Base-by-base conservation (phyloP, 2,888 invertebrate genomes). In the Homarus gammarus region DNA sequence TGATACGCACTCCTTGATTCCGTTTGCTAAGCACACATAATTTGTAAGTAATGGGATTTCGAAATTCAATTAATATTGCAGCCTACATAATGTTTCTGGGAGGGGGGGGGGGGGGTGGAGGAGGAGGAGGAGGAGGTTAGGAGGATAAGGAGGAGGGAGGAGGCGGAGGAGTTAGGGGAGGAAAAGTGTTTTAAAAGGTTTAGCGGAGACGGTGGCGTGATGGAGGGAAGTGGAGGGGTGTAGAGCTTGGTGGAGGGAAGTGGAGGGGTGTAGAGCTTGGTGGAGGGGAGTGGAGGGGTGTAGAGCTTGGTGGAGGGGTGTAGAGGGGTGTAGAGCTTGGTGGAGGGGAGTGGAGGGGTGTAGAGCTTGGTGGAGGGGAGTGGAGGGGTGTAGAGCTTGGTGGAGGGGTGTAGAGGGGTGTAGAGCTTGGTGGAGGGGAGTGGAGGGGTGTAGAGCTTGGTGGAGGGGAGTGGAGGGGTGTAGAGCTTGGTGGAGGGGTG, bases 21-120 rank as follows among this genome's bases (percentile, higher is more conserved):
- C 75, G 90, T 91, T 91, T 90, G 90, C 87, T 87, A 72, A 84
- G 79, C 84, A 91, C 90, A 91, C 91, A 91, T 91, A 91, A 91
- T 91, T 90, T 90, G 89, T 68, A 86, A 90, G 91, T 91, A 91
- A 91, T 91, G 87, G 91, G 90, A 91, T 91, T 90, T 90, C 84
- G 83, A 90, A 91, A 91, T 90, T 91, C 91, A 90, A 91, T 91
- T 90, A 90, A 91, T 87, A 90, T 84, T 90, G 90, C 90, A 90
- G 61, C 77, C 86, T 84, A 90, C 86, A 90, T 87, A 82, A 87
- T 87, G 87, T 87, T 81, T 81, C 87, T 72, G 81, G 40, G n/a
- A 33, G 61, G 72, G 75, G 85, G 56, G 64, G 64, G 40, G 85
- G 40, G 56, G 70, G 72, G n/a, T 33, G 84, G 64, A 40, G 61